Conservation (phyloP, 2,797 vertebrate species). For the Chloroceryle inda region DNA sequence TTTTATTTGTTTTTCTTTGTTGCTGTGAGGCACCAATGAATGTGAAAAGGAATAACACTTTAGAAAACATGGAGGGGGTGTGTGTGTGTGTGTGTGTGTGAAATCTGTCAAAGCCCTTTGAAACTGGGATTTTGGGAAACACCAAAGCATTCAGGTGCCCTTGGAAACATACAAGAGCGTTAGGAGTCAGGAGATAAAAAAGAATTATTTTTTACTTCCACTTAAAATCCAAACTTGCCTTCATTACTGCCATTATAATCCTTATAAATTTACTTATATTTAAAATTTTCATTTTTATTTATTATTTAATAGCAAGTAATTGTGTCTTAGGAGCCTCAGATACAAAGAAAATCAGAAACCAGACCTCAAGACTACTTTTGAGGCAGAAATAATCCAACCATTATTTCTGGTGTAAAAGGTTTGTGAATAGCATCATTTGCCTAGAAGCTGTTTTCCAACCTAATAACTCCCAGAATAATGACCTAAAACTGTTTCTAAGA, state of each 20-base stretch:
- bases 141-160: not conserved
- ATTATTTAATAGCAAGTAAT: conserved; percentile 41
- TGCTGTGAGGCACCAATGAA: not conserved
- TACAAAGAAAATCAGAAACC: conserved; percentile 67
- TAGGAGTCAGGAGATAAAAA: not conserved
- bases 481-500: conserved; percentile 78
- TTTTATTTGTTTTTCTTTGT: not conserved
- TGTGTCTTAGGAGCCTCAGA: conserved; percentile 23
- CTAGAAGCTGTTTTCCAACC: conserved; percentile 83
- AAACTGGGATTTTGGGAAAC: not conserved
- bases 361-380: conserved; percentile 77
- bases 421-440: conserved; percentile 81
- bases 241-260: not conserved
- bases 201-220: not conserved
- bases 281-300: not conserved
- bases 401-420: conserved; percentile 84
- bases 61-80: not conserved
- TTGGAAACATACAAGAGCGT: not conserved
- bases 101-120: not conserved
- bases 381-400: conserved; percentile 81
- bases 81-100: no score
- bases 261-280: not conserved
- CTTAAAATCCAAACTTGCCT: not conserved
- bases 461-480: conserved; percentile 81
- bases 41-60: not conserved